Evolutionary conservation across 2,797 vertebrate species (phyloP).

Genomic region (Silurus lanzhouensis): DNA sequence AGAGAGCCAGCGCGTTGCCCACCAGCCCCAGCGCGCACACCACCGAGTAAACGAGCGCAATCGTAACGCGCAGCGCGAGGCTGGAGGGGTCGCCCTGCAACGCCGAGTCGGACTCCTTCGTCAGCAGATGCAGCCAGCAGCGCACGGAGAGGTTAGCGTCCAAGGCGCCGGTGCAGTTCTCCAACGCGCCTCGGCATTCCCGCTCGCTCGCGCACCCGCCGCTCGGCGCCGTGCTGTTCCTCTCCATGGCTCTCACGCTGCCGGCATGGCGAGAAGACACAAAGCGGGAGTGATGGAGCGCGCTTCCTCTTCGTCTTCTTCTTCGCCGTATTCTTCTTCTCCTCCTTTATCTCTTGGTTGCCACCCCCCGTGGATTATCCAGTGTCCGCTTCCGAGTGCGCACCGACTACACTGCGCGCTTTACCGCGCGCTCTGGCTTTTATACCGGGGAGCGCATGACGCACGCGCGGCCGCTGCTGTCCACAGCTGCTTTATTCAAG

Average conservation of each 20-base stretch:
- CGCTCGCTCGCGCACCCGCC: slow-evolving; percentile 67
- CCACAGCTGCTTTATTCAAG: neutral
- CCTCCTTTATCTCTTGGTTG: too few relatives aligned
- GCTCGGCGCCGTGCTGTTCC: slow-evolving; percentile 69
- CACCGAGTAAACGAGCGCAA: slow-evolving; percentile 77
- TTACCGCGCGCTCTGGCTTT: slow-evolving; percentile 59
- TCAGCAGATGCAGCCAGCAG: slow-evolving; percentile 78
- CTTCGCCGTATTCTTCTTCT: too few relatives aligned
- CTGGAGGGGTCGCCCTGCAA: slow-evolving; percentile 74
- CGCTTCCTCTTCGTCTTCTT: neutral
- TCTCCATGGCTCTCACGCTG: slow-evolving; percentile 65
- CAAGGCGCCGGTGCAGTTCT: slow-evolving; percentile 63
- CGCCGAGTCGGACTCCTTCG: slow-evolving; percentile 70
- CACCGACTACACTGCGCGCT: slow-evolving; percentile 54
- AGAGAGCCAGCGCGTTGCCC: slow-evolving; percentile 78
- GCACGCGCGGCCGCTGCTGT: slow-evolving; percentile 22
- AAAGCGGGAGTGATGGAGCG: neutral
- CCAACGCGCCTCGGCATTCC: slow-evolving; percentile 60
- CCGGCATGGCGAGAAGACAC: slow-evolving; percentile 7
- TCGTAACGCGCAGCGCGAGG: slow-evolving; percentile 72
- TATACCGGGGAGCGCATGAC: slow-evolving; percentile 65
- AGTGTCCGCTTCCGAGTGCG: neutral
- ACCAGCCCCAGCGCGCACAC: slow-evolving; percentile 79
- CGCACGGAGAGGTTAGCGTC: slow-evolving; percentile 73
- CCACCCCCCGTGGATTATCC: too few relatives aligned